phyloP scores from a whole-genome alignment of 2,888 invertebrate species.

The Theretra japonica region DNA sequence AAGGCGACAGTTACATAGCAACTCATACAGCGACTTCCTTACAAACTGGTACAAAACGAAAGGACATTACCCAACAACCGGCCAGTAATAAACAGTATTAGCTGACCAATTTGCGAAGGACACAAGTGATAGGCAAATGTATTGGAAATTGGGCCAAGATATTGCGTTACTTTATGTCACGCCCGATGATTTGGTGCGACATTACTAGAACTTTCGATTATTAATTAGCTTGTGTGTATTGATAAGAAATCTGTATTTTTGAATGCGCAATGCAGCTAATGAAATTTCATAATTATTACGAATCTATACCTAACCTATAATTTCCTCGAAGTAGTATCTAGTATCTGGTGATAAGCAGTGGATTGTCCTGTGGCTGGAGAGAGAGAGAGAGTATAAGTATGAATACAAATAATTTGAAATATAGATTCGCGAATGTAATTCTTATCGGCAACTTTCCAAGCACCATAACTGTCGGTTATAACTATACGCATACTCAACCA shows the following conservation, averaged over 20 bases:
- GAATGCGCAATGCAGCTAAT: neutral
- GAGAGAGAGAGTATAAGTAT: too few relatives aligned
- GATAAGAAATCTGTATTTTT: neutral
- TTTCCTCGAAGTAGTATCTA: too few relatives aligned
- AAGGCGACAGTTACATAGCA: too few relatives aligned
- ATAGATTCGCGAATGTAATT: too few relatives aligned
- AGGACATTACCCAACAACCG: conserved; percentile 13
- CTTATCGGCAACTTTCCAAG: too few relatives aligned
- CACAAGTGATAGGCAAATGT: conserved; percentile 26
- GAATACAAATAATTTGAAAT: too few relatives aligned
- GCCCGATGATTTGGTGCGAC: conserved; percentile 17
- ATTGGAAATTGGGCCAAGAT: conserved; percentile 20
- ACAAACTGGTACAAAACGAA: conserved; percentile 22
- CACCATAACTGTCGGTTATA: too few relatives aligned
- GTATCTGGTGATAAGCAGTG: too few relatives aligned
- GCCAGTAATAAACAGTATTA: conserved; percentile 14
- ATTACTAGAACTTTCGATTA: conserved; percentile 17
- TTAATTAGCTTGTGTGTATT: neutral
- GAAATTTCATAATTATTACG: too few relatives aligned
- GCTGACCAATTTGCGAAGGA: conserved; percentile 17
- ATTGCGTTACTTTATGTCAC: conserved; percentile 20
- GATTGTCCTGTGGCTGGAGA: too few relatives aligned
- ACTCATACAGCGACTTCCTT: conserved; percentile 7
- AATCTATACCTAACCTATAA: too few relatives aligned
- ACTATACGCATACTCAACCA: too few relatives aligned